Evolutionary conservation across 2,888 invertebrate genomes (phyloP), one percentile per base, ranked within the genome.

Genomic region (Polymixis lichenea): DNA sequence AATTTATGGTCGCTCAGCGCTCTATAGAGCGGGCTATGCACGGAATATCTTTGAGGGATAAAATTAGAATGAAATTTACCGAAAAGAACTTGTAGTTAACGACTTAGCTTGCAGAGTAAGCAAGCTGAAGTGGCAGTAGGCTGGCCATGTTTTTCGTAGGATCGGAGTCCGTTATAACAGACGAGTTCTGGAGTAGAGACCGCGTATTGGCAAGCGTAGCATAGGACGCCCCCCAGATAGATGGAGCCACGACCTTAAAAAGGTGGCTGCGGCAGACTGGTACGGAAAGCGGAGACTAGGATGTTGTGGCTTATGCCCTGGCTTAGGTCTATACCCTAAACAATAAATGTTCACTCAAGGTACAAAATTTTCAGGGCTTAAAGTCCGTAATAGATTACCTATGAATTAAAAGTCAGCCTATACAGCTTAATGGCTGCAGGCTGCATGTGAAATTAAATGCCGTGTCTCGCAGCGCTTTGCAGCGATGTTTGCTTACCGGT

Each of bases 401-500:
- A 32, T 22, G 32, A 60, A 60, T 32, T 78, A 43, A 49, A 78
- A 73, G n/a, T 62, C 43, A 51, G 17, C 19, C 51, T 66, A 25
- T 55, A 60, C n/a, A 82, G 15, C 28, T 60, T 73, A 71, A 77
- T 81, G 49, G 56, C 51, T 69, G 32, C 13, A 43, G n/a, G 60
- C 46, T 68, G 55, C n/a, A 70, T 58, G 67, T n/a, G 51, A 64
- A 73, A 81, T 71, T 73, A 68, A 49, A 69, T 53, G 67, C 22
- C 32, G 25, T 25, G 67, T 28, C 64, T 64, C 7, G 51, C 28
- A 72, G 70, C 67, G 61, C 80, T 79, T 58, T 62, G 19, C 43
- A 70, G 53, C 62, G 53, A 19, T 78, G 83, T 83, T 78, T 83
- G 56, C 72, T 46, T 28, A 72, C 53, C 66, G 55, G 49, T 65